Percentiles rank a stretch among this genome's conserved stretches.
Evolutionary conservation across 2,113 vertebrate genomes (phyloP).

Genomic region (Podiceps cristatus): DNA sequence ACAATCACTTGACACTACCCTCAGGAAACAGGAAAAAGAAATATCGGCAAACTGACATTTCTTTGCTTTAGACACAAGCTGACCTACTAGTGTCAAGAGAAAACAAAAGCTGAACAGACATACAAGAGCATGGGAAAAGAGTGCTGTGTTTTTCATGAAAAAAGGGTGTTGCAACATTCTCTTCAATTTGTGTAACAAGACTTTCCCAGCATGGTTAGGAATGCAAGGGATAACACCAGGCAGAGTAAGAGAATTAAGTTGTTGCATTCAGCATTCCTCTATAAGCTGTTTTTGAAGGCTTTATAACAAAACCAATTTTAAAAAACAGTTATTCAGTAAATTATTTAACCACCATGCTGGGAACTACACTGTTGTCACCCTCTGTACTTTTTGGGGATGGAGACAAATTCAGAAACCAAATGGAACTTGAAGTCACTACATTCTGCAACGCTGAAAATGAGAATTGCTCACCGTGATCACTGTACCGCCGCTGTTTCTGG

Average conservation of each 20-base stretch:
- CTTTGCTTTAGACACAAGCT: conserved; percentile 48
- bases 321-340: not conserved
- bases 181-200: not conserved
- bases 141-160: not conserved
- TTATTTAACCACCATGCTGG: not conserved
- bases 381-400: not conserved
- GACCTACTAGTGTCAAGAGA: conserved; percentile 60
- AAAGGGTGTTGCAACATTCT: not conserved
- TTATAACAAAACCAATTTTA: not conserved
- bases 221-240: not conserved
- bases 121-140: not conserved
- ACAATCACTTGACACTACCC: conserved; percentile 8
- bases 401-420: not conserved
- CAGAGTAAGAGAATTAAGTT: not conserved
- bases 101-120: conserved; percentile 53
- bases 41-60: conserved; percentile 33
- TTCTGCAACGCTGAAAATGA: not conserved
- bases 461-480: conserved; percentile 90
- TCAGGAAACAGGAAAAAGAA: conserved; percentile 46
- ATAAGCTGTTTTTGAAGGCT: not conserved
- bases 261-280: not conserved
- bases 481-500: conserved; percentile 96
- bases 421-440: not conserved
- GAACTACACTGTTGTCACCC: not conserved
- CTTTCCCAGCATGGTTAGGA: not conserved